A percentile compares a stretch with the other conserved stretches of the same genome.
Evolutionary conservation across 2,888 invertebrate genomes (phyloP).

Genomic region (Callyntrura sp.): DNA sequence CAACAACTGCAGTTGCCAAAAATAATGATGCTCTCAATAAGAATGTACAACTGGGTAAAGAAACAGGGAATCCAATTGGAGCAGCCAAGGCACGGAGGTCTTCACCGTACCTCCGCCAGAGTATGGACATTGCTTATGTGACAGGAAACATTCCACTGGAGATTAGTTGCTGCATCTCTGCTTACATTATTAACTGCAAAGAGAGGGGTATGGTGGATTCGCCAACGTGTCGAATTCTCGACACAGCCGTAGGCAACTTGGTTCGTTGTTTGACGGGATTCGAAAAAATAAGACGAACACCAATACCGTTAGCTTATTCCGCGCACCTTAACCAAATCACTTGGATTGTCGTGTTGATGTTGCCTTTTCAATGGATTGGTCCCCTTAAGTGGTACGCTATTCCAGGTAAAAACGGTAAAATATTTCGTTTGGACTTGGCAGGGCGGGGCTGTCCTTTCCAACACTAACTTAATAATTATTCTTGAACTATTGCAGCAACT

Average conservation of each 20-base stretch:
- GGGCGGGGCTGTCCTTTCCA: no score
- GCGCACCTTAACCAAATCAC: constrained; percentile 77
- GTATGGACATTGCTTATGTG: neutral
- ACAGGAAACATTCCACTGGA: constrained; percentile 73
- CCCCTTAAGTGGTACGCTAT: constrained; percentile 73
- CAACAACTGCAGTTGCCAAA: neutral
- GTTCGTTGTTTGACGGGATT: constrained; percentile 80
- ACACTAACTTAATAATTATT: no score
- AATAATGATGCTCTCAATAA: neutral
- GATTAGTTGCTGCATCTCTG: constrained; percentile 54
- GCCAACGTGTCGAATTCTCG: constrained; percentile 73
- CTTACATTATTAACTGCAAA: constrained; percentile 70
- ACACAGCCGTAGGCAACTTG: constrained; percentile 68
- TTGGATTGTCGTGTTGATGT: constrained; percentile 67
- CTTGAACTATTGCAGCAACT: no score
- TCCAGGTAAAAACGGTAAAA: no score
- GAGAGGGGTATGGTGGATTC: constrained; percentile 47
- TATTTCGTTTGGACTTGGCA: no score
- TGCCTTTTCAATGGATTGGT: constrained; percentile 61
- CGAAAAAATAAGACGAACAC: constrained; percentile 80
- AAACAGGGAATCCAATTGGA: neutral
- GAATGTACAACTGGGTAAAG: neutral
- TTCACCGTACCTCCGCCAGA: neutral
- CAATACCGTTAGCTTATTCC: constrained; percentile 81
- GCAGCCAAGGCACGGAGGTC: neutral